phyloP scores from a whole-genome alignment of 2,113 vertebrate species.

The Rhinichthys klamathensis region DNA sequence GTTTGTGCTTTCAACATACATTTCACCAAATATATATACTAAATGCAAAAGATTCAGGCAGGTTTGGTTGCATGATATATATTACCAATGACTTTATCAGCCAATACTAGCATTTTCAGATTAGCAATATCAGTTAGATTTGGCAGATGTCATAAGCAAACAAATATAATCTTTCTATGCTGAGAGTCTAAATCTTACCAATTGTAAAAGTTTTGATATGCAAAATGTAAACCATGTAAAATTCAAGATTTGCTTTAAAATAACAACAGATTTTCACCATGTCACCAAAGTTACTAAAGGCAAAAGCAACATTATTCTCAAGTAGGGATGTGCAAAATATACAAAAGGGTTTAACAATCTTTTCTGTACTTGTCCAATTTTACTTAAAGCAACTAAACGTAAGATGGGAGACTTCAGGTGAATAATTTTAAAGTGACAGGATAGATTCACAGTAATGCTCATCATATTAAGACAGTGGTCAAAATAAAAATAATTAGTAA shows the following conservation, averaged over 20 bases:
- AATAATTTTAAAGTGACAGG: background rate
- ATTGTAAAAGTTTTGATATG: no score
- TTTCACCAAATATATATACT: background rate
- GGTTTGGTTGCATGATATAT: no score
- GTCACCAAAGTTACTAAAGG: no score
- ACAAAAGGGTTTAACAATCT: background rate
- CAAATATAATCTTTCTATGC: background rate
- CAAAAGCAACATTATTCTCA: no score
- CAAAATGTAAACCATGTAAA: no score
- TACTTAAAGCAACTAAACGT: background rate
- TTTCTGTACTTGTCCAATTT: background rate
- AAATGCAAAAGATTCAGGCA: no score
- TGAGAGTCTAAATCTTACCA: background rate
- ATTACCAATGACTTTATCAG: no score
- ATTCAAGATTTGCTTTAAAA: no score
- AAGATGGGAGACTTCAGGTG: background rate
- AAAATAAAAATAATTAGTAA: background rate
- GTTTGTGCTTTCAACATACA: background rate
- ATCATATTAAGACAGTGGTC: background rate
- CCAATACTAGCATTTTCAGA: background rate
- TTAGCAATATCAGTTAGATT: background rate
- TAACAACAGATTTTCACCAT: no score
- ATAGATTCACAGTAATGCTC: background rate
- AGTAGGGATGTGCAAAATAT: no score
- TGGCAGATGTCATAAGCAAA: background rate